Base-by-base conservation (phyloP, 1,140 invertebrate species). In the Heliconius nattereri region DNA sequence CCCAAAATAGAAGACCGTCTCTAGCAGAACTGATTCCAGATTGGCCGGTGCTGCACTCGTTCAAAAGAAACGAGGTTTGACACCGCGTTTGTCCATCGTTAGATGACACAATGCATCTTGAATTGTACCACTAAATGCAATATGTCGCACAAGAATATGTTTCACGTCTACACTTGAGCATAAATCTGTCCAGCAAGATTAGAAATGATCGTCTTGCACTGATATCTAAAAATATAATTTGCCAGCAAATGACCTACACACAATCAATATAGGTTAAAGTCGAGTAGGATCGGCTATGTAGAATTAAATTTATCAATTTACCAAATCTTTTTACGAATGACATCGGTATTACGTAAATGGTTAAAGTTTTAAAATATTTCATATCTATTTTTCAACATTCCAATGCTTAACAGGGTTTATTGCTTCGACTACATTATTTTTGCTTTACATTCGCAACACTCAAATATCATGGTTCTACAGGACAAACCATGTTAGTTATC, bases 1-100 rank as follows among this genome's bases (percentile, higher is more conserved):
- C 89, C 84, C 88, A 92, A 88, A 93, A 87, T 89, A 96, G 98
- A 96, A 96, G 98, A 95, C 97, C 96, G 89, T 99, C 98, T 85
- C 96, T 99, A 94, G 98, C 98, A 87, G 98, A 99, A 95, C 95
- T 98, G 95, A 99, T 99, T 94, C 98, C 98, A 87, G 98, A 99
- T 95, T 99, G 98, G 98, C 98, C 98, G 88, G 97, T 96, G 88
- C 96, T 99, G 87, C 97, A 98, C 95, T 97, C 97, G 95, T 97
- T 98, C 96, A 96, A 95, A 95, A 96, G 95, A 95, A 95, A 95
- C 95, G 96, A 97, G 96, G 96, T 97, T 97, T 96, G 96, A 95
- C 91, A 94, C 88, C 86, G 85, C 86, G 83, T 85, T 85, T 86
- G 86, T 88, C 81, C 85, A 85, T 87, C 86, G 80, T 83, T 89